Percentiles rank a stretch among this genome's conserved stretches.
Evolutionary conservation across 2,888 invertebrate genomes (phyloP).

Genomic region (Neria commutata): DNA sequence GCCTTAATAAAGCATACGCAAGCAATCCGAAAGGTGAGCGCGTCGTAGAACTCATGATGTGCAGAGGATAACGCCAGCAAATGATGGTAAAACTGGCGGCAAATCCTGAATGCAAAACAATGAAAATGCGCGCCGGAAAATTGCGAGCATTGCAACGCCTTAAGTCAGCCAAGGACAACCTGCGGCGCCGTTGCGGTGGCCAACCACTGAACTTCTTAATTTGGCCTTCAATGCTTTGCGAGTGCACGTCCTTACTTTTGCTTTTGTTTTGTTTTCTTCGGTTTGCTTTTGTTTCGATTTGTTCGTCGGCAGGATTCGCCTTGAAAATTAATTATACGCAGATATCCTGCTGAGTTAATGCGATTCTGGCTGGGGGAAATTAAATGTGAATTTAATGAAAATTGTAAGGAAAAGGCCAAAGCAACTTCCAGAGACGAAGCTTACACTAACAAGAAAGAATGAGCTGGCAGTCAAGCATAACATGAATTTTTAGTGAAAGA

Average conservation of each 20-base stretch:
- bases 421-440: too few species aligned
- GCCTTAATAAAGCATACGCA: neutral
- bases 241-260: conserved; percentile 28
- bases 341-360: conserved; percentile 52
- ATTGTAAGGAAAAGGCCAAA: too few species aligned
- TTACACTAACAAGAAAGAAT: too few species aligned
- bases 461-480: too few species aligned
- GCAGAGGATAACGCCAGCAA: neutral
- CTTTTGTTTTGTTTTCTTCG: conserved; percentile 4
- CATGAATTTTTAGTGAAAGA: too few species aligned
- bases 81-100: neutral
- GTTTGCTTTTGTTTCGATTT: neutral
- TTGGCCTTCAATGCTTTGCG: conserved; percentile 51
- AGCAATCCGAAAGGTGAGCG: neutral
- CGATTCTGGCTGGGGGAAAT: conserved; percentile 35
- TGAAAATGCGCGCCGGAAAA: conserved; percentile 53
- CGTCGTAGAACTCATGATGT: neutral
- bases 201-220: conserved; percentile 51
- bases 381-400: conserved; percentile 23
- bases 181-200: conserved; percentile 24
- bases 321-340: conserved; percentile 47
- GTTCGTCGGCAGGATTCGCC: neutral
- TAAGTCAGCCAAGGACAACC: conserved; percentile 10
- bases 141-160: conserved; percentile 1
- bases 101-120: conserved; percentile 34